Evolutionary conservation across 1,140 invertebrate species (phyloP).

Genomic region (Apis laboriosa): DNA sequence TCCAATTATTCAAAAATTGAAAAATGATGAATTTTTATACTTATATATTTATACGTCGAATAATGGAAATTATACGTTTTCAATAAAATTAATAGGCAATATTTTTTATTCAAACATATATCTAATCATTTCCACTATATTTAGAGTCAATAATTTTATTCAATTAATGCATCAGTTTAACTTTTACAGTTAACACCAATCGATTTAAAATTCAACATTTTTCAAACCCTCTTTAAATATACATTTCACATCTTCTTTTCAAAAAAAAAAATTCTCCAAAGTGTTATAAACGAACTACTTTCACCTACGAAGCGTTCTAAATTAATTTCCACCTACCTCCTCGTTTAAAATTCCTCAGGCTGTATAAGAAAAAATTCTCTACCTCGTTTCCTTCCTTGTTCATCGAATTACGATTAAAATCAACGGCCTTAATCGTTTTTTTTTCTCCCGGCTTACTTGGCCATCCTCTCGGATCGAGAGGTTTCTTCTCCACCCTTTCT

Average conservation of each 20-base stretch:
- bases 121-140: no score
- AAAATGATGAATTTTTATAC: no score
- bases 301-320: background rate
- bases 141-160: no score
- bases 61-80: no score
- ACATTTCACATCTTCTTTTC: no score
- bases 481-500: conserved; percentile 2
- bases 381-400: background rate
- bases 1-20: background rate
- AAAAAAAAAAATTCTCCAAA: background rate
- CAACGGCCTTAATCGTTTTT: conserved; percentile 40
- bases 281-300: background rate
- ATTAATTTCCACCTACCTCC: background rate
- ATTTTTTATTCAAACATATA: no score
- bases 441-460: conserved; percentile 1
- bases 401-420: conserved; percentile 42
- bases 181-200: no score
- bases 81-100: no score
- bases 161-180: no score
- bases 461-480: background rate
- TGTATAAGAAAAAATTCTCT: background rate
- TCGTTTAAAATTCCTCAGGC: background rate
- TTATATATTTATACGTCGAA: no score
- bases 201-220: no score
- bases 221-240: no score